Evolutionary conservation across 1,140 invertebrate genomes (phyloP), one percentile per base, ranked within the genome.

Genomic region (Drosophila pseudoobscura): DNA sequence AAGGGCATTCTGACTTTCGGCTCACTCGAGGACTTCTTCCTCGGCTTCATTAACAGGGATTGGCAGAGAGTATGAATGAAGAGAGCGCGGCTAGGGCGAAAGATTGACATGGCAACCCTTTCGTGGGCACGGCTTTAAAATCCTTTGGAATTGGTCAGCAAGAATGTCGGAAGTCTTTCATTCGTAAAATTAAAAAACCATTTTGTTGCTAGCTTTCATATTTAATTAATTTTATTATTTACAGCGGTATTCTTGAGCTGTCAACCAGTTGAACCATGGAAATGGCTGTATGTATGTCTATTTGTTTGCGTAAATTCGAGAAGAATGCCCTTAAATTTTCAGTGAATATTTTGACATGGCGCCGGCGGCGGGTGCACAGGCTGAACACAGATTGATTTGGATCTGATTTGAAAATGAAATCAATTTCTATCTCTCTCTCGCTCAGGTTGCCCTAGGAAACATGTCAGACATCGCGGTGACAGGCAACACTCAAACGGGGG

Each of bases 301-400:
- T 31, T 31, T 7, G 39, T 46, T 47, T 22, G 3, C 44, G 7
- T 31, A 26, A 5, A 26, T 0, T 55, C 8, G 26, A 17, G 1
- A 45, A 53, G 35, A 46, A 22, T 31, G 8, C 8, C 4, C 0
- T 13, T 5, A 4, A 5, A 39, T 65, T 62, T 2, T 13, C 52
- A n/a, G 24, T 26, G 8, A 24, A 43, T 45, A 49, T 31, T 6
- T 26, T 57, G 52, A 45, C 59, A 56, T 9, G 24, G 17, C 41
- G 17, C 41, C 6, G 49, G 22, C 49, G 47, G 64, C 49, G 47
- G 60, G 3, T 2, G 35, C 35, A 13, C 35, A 39, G 35, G 11
- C 35, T 39, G 11, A 29, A 55, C 55, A 70, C 22, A 76, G 59
- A 70, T 76, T 77, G 74, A 77, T 71, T 46, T 43, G 59, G 50